Evolutionary conservation across 35 echinoderm and acorn worm genomes (phyloP), one percentile per base, ranked within the genome.

Genomic region (Amphiura filiformis): DNA sequence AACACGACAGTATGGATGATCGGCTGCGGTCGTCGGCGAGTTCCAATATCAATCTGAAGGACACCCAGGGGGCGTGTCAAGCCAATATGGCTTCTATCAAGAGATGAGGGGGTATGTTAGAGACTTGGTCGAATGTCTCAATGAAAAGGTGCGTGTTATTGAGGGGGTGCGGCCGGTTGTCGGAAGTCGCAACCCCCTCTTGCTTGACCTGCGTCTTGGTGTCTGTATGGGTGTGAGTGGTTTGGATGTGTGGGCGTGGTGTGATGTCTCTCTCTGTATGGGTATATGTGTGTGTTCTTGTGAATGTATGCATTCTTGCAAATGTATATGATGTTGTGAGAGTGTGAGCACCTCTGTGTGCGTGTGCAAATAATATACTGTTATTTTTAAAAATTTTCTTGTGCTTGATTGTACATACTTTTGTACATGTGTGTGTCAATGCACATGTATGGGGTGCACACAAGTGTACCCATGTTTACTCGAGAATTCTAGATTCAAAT

Each of bases 51-150:
- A 88, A 85, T 23, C 76, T 99, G 28, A 92, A 94, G 36, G 93
- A 94, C 39, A 90, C 90, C 13, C 87, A 88, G 34, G 93, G 90
- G 0, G 76, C 18, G 90, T 94, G 20, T 80, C 47, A 33, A 70
- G 76, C 37, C 93, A 99, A 85, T 99, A 99, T 70, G 57, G 89
- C 31, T 99, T 99, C 81, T 99, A 90, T 56, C 96, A 99, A 76
- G 96, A 94, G 87, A 99, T 95, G 96, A 94, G 90, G 89, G 89
- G 87, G 82, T 99, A 99, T 90, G 90, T 94, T 38, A 90, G 84
- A 87, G 96, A 99, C 90, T 77, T 99, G 38, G 87, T 99, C 56
- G 96, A 99, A 76, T 99, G 96, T 80, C 82, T 94, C 82, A 91
- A 92, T 88, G 96, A 94, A 78, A 99, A 99, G 93, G 96, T 99